phyloP scores from a whole-genome alignment of 2,888 invertebrate genomes.

The Lochmaea crataegi region DNA sequence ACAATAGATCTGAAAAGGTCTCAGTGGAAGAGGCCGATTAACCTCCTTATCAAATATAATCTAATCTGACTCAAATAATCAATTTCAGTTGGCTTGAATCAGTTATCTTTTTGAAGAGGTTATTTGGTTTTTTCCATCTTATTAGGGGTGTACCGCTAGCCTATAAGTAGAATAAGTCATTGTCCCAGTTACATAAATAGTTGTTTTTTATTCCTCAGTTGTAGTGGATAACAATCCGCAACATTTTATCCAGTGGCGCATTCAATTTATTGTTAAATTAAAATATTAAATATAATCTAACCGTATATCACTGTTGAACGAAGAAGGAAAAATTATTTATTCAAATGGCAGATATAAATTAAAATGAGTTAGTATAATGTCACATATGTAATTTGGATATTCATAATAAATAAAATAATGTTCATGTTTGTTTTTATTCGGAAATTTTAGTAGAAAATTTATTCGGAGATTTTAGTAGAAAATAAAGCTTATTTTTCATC shows the following conservation, averaged over 20 bases:
- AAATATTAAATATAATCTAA: background rate
- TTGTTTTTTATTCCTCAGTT: background rate
- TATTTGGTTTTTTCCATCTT: no score
- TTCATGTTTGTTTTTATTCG: background rate
- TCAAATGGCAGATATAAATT: background rate
- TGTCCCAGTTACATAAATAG: background rate
- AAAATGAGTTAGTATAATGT: background rate
- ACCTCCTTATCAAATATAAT: no score
- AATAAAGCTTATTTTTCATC: no score
- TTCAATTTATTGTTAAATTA: background rate
- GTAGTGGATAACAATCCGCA: background rate
- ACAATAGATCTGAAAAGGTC: no score
- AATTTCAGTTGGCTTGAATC: no score
- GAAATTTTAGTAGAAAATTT: no score
- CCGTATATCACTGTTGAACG: background rate
- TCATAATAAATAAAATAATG: background rate
- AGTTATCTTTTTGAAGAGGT: no score
- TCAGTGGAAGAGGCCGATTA: no score
- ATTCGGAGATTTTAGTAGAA: no score
- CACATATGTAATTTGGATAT: background rate
- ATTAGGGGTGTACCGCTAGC: no score
- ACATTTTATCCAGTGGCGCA: background rate
- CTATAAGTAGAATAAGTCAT: background rate
- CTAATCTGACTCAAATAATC: no score
- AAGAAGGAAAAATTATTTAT: background rate